phyloP scores from a whole-genome alignment of 2,113 vertebrate species.

The Saccopteryx leptura region DNA sequence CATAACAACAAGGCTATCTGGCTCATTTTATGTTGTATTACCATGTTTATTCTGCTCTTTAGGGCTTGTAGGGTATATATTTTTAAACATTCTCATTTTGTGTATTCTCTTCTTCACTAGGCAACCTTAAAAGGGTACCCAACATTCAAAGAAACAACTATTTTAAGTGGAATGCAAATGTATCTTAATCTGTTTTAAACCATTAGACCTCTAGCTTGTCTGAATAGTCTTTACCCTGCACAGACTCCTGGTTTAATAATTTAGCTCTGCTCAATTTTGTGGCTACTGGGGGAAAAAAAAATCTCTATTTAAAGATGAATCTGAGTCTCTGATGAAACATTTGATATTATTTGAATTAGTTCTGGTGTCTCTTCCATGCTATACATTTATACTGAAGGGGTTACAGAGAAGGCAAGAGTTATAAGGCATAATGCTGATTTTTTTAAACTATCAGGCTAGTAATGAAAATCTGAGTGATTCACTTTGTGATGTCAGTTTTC shows the following conservation, averaged over 20 bases:
- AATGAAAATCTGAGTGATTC: background rate
- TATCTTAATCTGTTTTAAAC: slow-evolving; percentile 14
- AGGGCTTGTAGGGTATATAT: background rate
- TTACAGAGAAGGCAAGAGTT: background rate
- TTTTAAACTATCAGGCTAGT: slow-evolving; percentile 12
- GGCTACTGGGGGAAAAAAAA: background rate
- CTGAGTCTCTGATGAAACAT: background rate
- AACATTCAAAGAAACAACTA: background rate
- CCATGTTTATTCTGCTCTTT: background rate
- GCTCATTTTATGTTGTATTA: background rate
- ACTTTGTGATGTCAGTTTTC: background rate
- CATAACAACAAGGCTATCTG: background rate
- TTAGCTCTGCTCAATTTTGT: slow-evolving; percentile 27
- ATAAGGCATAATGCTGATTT: background rate
- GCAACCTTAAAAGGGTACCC: background rate
- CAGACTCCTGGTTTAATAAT: background rate
- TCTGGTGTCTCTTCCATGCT: background rate
- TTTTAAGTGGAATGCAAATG: background rate
- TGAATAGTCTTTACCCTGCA: background rate
- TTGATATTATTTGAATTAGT: background rate
- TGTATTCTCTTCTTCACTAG: background rate
- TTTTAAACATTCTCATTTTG: background rate
- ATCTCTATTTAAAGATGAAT: background rate
- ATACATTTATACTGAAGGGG: background rate
- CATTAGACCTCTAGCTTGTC: background rate